phyloP scores from a whole-genome alignment of 2,113 vertebrate genomes.

The Atrichornis clamosus region DNA sequence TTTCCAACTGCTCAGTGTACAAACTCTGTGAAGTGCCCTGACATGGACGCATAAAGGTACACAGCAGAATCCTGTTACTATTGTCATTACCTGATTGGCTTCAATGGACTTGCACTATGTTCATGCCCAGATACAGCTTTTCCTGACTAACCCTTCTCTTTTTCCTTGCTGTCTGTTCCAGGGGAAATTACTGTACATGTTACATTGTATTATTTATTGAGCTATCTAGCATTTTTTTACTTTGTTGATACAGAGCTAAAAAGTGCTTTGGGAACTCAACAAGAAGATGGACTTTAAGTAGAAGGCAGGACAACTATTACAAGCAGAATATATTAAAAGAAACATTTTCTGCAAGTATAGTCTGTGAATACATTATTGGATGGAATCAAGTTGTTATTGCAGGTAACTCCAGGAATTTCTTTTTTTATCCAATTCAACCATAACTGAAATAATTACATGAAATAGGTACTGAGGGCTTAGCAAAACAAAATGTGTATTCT shows the following conservation, averaged over 20 bases:
- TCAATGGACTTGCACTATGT: neutral
- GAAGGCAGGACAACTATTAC: neutral
- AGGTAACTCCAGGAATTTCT: neutral
- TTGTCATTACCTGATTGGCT: neutral
- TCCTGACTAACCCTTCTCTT: neutral
- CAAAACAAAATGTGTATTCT: neutral
- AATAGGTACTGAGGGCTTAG: neutral
- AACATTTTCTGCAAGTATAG: neutral
- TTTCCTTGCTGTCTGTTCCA: neutral
- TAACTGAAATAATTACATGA: neutral
- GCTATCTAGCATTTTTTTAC: neutral
- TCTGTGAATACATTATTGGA: neutral
- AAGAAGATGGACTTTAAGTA: neutral
- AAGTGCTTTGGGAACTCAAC: neutral
- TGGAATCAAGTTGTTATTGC: neutral
- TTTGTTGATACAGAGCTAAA: neutral
- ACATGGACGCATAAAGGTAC: neutral
- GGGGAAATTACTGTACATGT: neutral
- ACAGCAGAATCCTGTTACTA: neutral
- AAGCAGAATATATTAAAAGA: neutral
- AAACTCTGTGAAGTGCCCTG: neutral
- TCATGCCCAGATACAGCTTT: neutral
- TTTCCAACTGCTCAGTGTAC: neutral
- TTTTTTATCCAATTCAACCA: neutral
- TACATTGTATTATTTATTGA: neutral